Base-by-base conservation (phyloP, 2,888 invertebrate species). In the Amphimallon solstitiale region DNA sequence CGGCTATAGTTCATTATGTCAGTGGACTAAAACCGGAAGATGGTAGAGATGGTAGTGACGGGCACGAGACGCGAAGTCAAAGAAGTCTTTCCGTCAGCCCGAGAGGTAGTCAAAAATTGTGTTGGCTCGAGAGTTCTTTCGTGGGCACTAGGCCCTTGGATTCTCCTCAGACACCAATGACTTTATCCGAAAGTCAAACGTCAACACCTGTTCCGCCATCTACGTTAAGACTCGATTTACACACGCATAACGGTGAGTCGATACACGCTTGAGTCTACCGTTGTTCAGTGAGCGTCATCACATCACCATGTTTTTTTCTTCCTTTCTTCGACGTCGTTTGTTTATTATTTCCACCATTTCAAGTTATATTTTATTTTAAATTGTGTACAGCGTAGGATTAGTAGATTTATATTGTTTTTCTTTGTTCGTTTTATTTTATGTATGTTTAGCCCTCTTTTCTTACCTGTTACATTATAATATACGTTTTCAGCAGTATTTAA, bases 91-190 rank as follows among this genome's bases (percentile, higher is more conserved):
- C 72, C 10, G 71, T 70, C 15, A 67, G 67, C 14, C 85, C 88
- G 48, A 81, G 89, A 45, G 89, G 90, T 80, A 90, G 90, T 80
- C 88, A 89, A 78, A 89, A 89, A 77, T 82, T 94, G 76, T 93
- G 91, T 82, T 95, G 96, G 95, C 87, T 95, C 81, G 96, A 96
- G 82, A 95, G 94, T 83, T 94, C 94, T 71, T 96, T 96, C 81
- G 92, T 93, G 68, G 92, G 92, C 75, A 92, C 91, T 76, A 90
- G 92, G 77, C 94, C 94, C 2, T 84, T 93, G 78, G 94, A 94
- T 75, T 92, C 93, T 51, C 94, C 94, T 14, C 92, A 93, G 82
- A 93, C 93, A 68, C 93, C 94, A 38, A 85, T 89, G 74, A 78
- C 80, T 29, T 71, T 82, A 19, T 76, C 79, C 19, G 81, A 80